Evolutionary conservation across 2,113 vertebrate genomes (phyloP), one percentile per base, ranked within the genome.

Genomic region (Scomber scombrus): DNA sequence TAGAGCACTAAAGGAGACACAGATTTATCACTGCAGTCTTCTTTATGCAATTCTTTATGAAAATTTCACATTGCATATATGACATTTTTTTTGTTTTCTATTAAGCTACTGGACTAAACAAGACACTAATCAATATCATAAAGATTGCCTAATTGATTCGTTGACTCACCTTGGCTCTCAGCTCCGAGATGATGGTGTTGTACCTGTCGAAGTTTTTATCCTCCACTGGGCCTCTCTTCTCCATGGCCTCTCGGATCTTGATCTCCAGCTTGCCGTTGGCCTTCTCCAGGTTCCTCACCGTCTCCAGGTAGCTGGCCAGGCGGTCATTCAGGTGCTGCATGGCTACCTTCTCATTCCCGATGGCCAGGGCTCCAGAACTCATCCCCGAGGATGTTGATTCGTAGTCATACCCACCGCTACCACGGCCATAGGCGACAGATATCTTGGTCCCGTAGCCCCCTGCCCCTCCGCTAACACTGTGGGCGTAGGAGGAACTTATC

Each of bases 291-390:
- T n/a, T 91, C 66, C 57, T 93, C 62, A 95, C 94, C 0, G 80
- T 94, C 58, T 94, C 94, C 90, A 95, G 76, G 87, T 95, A 95
- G 85, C 43, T 91, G 45, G 93, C 93, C 88, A 95, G 87, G 6
- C 95, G 93, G 75, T 95, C 93, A 0, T 95, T 95, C 69, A 95
- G 87, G 52, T 85, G 78, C 85, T 95, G 94, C 95, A 95, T 94
- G 84, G 86, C 65, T 2, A 66, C 0, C 87, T 95, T 95, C 84
- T 95, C 93, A 0, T 92, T 94, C 4, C 66, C 87, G 13, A 94
- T 92, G 80, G 78, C 6, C 12, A 92, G 51, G 56, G n/a, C 18
- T 1, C 70, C 79, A n/a, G 66, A 19, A 3, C 0, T 57, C 15
- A 61, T 12, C 0, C 2, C 55, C 0, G 51, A 16, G 1, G 56